Base-by-base conservation (phyloP, 2,113 vertebrate genomes). In the Hippocampus comes region DNA sequence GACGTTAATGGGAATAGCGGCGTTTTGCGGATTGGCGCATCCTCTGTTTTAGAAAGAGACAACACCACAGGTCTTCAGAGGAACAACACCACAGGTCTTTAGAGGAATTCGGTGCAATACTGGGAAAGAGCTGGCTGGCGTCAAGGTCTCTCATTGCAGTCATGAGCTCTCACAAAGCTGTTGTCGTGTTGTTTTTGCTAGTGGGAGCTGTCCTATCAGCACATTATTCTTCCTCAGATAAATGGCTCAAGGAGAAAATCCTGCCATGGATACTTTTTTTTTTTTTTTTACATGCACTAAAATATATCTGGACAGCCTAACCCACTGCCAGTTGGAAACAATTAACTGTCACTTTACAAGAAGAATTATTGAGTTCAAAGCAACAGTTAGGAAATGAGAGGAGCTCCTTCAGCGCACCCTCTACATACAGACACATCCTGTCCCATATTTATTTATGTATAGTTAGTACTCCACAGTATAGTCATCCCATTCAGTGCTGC, bases 191-290 rank as follows among this genome's bases (percentile, higher is more conserved):
- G 41, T 71, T 69, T n/a, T 46, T 68, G 59, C 78, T 74, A 70
- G 77, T 69, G 48, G 55, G 56, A 51, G 69, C 68, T 60, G 85
- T 68, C 63, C 30, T 74, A 76, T 79, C 76, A 43, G 73, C 69
- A 79, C 74, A 87, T 83, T 72, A 61, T 79, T 67, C 55, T 70
- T 64, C 23, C 63, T 76, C 68, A 63, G 67, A 82, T 83, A 75
- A 84, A 87, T 27, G 60, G 61, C 68, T 80, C 57, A 51, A 64
- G 5, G 20, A 61, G 66, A 72, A 86, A 86, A 83, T 76, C 80
- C 68, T 65, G 65, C 71, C 79, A 72, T 53, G 67, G 68, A 82
- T 64, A 53, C 67, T 77, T 75, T 75, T 30, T 30, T 30, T 63
- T 9, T 81, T 78, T 51, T 56, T 59, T 59, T 59, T 59, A 59